Conservation (phyloP, 2,888 invertebrate species). For the Noctua fimbriata region DNA sequence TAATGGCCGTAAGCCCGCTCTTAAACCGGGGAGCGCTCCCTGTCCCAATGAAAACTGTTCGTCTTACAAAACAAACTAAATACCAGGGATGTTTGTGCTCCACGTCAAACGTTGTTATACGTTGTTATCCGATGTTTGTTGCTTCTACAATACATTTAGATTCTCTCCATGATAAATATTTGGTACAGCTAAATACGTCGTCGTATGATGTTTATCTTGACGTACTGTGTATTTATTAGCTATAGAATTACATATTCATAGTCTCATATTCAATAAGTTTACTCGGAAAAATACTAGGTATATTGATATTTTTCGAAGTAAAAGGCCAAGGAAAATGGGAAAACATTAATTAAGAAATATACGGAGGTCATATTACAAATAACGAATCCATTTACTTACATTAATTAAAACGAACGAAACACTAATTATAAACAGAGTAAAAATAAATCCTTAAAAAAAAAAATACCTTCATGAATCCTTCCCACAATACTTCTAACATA, state of each 20-base stretch:
- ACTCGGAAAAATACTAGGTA: background rate
- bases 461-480: background rate
- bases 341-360: background rate
- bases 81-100: conserved; percentile 68
- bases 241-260: background rate
- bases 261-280: background rate
- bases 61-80: conserved; percentile 73
- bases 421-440: background rate
- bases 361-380: background rate
- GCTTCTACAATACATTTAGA: conserved; percentile 56
- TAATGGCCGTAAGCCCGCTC: conserved; percentile 32
- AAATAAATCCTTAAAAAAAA: background rate
- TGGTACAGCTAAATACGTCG: conserved; percentile 4
- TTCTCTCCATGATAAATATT: conserved; percentile 49
- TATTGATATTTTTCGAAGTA: background rate
- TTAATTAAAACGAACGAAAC: background rate
- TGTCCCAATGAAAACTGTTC: conserved; percentile 64
- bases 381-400: background rate
- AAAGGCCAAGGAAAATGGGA: background rate
- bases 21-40: conserved; percentile 48
- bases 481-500: background rate
- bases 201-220: background rate
- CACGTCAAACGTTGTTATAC: conserved; percentile 70
- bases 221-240: background rate
- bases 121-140: conserved; percentile 68